Conservation (phyloP, 2,113 vertebrate species). For the Etheostoma spectabile region DNA sequence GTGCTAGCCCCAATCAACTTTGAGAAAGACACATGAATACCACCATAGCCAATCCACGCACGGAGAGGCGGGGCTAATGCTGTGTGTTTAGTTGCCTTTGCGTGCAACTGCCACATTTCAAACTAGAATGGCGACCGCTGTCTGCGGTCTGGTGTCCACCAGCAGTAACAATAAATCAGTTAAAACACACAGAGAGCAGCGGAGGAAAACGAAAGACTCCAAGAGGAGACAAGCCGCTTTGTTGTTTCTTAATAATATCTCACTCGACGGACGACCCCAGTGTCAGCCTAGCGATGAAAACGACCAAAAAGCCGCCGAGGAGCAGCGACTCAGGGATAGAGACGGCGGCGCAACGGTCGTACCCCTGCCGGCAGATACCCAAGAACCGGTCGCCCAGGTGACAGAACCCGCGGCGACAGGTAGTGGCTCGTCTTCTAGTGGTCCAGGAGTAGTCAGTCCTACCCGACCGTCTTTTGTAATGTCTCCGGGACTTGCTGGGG, state of each 20-base stretch:
- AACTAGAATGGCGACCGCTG: constrained; percentile 89
- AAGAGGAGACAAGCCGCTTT: constrained; percentile 91
- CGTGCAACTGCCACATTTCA: constrained; percentile 53
- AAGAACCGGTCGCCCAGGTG: constrained; percentile 61
- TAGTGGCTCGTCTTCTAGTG: constrained; percentile 60
- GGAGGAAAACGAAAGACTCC: constrained; percentile 86
- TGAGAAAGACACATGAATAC: not conserved
- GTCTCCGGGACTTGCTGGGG: constrained; percentile 42
- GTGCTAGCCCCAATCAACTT: constrained; percentile 47
- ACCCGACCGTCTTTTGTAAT: constrained; percentile 58
- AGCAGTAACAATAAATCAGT: constrained; percentile 56
- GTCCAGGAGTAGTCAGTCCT: constrained; percentile 61
- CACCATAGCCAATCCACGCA: constrained; percentile 59
- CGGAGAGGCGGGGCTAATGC: constrained; percentile 39
- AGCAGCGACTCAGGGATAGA: constrained; percentile 47
- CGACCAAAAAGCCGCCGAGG: constrained; percentile 65
- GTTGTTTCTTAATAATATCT: constrained; percentile 93
- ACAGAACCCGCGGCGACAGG: constrained; percentile 64
- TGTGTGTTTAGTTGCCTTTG: constrained; percentile 22
- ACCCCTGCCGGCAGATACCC: constrained; percentile 49
- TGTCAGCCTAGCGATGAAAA: constrained; percentile 72
- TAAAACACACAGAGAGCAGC: constrained; percentile 76
- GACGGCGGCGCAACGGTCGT: constrained; percentile 46
- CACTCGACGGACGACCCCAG: constrained; percentile 90
- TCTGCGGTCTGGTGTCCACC: constrained; percentile 81